phyloP scores from a whole-genome alignment of 2,888 invertebrate genomes.

The Lithophane leautieri region DNA sequence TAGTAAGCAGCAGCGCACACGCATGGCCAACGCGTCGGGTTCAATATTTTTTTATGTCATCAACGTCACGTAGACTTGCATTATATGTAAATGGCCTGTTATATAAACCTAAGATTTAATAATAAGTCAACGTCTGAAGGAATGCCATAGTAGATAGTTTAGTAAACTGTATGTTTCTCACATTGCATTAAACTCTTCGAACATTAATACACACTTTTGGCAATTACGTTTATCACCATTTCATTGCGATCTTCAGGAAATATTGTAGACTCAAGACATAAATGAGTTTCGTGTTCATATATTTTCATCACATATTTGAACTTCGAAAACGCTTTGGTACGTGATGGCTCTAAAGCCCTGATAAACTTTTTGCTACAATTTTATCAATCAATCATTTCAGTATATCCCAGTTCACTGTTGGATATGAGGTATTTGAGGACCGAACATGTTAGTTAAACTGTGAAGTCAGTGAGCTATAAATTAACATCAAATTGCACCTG shows the following conservation, averaged over 20 bases:
- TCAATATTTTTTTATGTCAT: constrained; percentile 49
- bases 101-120: constrained; percentile 58
- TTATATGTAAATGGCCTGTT: constrained; percentile 54
- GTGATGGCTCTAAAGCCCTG: not conserved
- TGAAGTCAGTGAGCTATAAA: constrained; percentile 7
- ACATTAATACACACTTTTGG: constrained; percentile 15
- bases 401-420: not conserved
- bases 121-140: constrained; percentile 51
- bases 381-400: not conserved
- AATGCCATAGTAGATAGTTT: constrained; percentile 65
- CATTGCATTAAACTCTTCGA: constrained; percentile 9
- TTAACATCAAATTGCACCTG: constrained; percentile 1
- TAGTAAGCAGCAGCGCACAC: constrained; percentile 30
- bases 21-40: constrained; percentile 21
- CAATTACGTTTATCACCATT: constrained; percentile 7
- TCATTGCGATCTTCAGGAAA: constrained; percentile 11
- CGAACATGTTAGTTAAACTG: not conserved
- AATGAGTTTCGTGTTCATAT: not conserved
- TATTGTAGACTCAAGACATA: not conserved
- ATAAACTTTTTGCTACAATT: not conserved
- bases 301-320: not conserved
- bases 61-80: constrained; percentile 49
- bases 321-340: constrained; percentile 2
- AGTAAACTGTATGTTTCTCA: constrained; percentile 26
- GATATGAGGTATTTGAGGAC: constrained; percentile 4